Percentiles rank a stretch among this genome's conserved stretches.
These are phyloP conservation scores for Scolopax rusticola DNA, from an alignment of 2,797 vertebrate species.

Conservation along the genomic window DNA sequence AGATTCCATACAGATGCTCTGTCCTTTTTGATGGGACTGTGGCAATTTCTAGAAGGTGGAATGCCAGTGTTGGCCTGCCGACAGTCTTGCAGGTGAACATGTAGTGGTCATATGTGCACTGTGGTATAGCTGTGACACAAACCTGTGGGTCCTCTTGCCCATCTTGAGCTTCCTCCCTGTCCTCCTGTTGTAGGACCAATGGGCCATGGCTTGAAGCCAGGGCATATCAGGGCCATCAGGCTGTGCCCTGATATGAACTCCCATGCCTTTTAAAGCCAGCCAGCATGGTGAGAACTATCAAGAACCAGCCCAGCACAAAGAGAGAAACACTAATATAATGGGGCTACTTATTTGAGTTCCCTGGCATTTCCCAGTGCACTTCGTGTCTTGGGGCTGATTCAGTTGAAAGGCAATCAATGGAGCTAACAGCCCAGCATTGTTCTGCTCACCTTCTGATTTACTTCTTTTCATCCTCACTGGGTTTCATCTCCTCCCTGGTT, in stretches of 20 bases:
- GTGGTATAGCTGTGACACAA: not conserved
- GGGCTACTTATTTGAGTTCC: slow-evolving; percentile 56
- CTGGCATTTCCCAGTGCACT: slow-evolving; percentile 41
- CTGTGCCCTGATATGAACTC: not conserved
- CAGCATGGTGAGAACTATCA: not conserved
- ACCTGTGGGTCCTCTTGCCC: not conserved
- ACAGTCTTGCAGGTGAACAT: not conserved
- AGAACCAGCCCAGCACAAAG: not conserved
- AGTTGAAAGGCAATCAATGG: slow-evolving; percentile 68
- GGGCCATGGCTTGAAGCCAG: not conserved
- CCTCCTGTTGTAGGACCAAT: not conserved
- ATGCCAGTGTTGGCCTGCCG: not conserved
- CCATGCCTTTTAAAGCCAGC: not conserved
- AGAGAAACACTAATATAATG: slow-evolving; percentile 40
- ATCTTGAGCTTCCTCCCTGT: not conserved
- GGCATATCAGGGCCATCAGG: not conserved
- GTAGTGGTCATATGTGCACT: not conserved
- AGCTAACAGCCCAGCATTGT: slow-evolving; percentile 64
- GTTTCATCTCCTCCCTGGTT: slow-evolving; percentile 66
- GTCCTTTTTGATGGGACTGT: not conserved
- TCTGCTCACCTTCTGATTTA: slow-evolving; percentile 73
- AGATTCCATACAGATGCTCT: not conserved
- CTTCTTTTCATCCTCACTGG: slow-evolving; percentile 39
- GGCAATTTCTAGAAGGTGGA: not conserved
- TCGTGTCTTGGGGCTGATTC: slow-evolving; percentile 48